Conservation (phyloP, 2,888 invertebrate species). For the Leptinotarsa tumamoca region DNA sequence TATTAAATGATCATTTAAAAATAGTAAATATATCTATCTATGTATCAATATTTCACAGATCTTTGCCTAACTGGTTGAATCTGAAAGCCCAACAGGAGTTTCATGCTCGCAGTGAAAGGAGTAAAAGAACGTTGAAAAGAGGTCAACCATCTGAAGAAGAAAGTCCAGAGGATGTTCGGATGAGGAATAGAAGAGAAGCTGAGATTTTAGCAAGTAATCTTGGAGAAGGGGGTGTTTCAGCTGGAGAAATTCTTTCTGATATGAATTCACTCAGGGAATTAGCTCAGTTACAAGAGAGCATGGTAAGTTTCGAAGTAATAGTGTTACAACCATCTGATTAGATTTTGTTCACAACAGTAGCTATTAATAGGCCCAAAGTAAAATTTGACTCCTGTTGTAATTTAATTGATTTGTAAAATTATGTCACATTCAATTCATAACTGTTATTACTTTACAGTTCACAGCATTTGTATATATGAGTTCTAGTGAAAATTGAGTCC, state of each 20-base stretch:
- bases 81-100: conserved; percentile 70
- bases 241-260: conserved; percentile 89
- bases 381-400: background rate
- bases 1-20: too few species aligned
- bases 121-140: conserved; percentile 61
- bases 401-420: background rate
- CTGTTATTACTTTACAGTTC: background rate
- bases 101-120: conserved; percentile 63
- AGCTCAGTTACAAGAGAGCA: conserved; percentile 91
- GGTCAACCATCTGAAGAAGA: conserved; percentile 76
- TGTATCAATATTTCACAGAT: conserved; percentile 65
- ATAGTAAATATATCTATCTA: too few species aligned
- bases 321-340: background rate
- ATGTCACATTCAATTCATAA: background rate
- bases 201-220: conserved; percentile 90
- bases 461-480: too few species aligned
- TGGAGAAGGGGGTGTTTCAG: conserved; percentile 86
- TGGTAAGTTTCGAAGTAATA: conserved; percentile 70
- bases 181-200: conserved; percentile 87
- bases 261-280: conserved; percentile 84
- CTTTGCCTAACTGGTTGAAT: conserved; percentile 83
- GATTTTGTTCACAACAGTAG: too few species aligned
- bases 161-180: conserved; percentile 82
- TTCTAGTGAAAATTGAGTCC: too few species aligned
- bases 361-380: too few species aligned